phyloP scores from a whole-genome alignment of 2,113 vertebrate species.

The Ophthalmolycus amberensis region DNA sequence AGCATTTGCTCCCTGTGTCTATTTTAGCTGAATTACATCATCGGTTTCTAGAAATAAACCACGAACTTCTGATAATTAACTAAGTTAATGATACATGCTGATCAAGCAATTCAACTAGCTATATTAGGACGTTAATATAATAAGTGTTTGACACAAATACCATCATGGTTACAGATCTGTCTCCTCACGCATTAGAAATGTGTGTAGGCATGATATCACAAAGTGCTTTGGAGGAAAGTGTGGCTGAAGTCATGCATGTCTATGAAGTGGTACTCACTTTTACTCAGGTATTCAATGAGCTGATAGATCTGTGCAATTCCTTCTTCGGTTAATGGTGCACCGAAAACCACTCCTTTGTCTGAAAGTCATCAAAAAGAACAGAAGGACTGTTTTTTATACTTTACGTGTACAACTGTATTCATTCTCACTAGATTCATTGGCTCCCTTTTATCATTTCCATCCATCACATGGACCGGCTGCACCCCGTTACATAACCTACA shows the following conservation, averaged over 20 bases:
- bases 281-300: conserved; percentile 94
- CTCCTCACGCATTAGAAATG: not conserved
- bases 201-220: not conserved
- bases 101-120: not conserved
- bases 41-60: conserved; percentile 69
- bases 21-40: conserved; percentile 76
- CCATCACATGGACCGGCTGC: not conserved
- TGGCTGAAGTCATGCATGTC: not conserved
- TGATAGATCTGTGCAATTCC: conserved; percentile 97
- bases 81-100: not conserved
- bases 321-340: conserved; percentile 95
- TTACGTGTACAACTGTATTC: not conserved
- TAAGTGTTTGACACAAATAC: not conserved
- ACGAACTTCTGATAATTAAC: conserved; percentile 67
- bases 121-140: not conserved
- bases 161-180: not conserved
- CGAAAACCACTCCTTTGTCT: conserved; percentile 96
- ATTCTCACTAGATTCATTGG: not conserved
- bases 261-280: conserved; percentile 86
- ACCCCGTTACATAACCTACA: not conserved
- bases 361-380: conserved; percentile 41
- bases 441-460: not conserved
- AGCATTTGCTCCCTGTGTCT: conserved; percentile 67
- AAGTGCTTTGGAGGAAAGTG: not conserved
- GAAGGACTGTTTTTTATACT: not conserved